Base-by-base conservation (phyloP, 2,888 invertebrate genomes). In the Cheilosia vernalis region DNA sequence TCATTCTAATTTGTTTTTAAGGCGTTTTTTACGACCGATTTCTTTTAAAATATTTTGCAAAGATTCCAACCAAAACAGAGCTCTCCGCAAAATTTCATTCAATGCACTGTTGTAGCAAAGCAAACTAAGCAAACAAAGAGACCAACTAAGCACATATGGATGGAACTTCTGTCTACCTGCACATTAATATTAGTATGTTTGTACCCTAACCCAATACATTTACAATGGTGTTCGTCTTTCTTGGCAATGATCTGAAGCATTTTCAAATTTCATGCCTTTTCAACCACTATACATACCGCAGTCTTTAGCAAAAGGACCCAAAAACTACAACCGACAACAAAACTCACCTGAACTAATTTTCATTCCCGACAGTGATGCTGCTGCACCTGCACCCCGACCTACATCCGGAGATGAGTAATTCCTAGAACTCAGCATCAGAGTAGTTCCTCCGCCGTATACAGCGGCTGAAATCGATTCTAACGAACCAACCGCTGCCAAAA, bases 301-400 rank as follows among this genome's bases (percentile, higher is more conserved):
- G n/a, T 47, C 4, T 2, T 44, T 9, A 49, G 4, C 15, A 6
- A 55, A 60, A 77, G 9, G 10, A 10, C 66, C n/a, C 17, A 70
- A 51, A 42, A 51, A 21, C 2, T 24, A 19, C 27, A 73, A 73
- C 17, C 5, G 2, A 49, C 27, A 21, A 24, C 3, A n/a, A 69
- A 24, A 77, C 85, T 72, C 66, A 85, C 85, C 85, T 85, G 85
- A 85, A 85, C 85, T 85, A 63, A 70, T 81, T 85, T 85, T 85
- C 56, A 55, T 58, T 77, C 85, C 85, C 51, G 81, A 47, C 61
- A 47, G 40, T 58, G 63, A 2, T 67, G 80, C 61, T 67, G 80
- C 56, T 85, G 85, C 85, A 85, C 85, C 81, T 79, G 79, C 61
- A 85, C 72, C 58, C 66, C 85, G 60, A 37, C 51, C 72, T 47